Percentiles rank a stretch among this genome's conserved stretches.
These are phyloP conservation scores for Phrynosoma platyrhinos DNA, from an alignment of 2,113 vertebrate genomes.

Conservation along the genomic window DNA sequence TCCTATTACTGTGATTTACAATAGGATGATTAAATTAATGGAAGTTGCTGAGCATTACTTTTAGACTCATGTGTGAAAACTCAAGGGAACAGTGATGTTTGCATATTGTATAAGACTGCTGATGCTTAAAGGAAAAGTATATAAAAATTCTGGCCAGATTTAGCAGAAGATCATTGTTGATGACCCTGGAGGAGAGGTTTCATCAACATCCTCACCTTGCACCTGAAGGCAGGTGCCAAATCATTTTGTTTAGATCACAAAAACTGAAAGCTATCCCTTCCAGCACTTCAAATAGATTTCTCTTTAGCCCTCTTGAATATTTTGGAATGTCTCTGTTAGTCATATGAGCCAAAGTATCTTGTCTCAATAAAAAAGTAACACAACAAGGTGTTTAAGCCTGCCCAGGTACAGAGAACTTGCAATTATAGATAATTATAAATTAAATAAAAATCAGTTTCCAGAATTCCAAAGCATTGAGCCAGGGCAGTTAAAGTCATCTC, in stretches of 20 bases:
- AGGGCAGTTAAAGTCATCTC: too few species aligned
- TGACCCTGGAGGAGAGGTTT: neutral
- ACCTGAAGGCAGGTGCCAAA: neutral
- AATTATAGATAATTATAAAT: neutral
- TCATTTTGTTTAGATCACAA: neutral
- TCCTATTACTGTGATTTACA: neutral
- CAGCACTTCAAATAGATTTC: neutral
- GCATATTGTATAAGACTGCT: neutral
- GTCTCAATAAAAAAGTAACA: neutral
- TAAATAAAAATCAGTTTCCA: neutral
- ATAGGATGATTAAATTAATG: constrained; percentile 35
- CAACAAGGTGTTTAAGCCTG: neutral
- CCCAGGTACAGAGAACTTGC: neutral
- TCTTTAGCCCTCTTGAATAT: neutral
- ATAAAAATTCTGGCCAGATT: neutral
- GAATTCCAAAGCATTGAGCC: neutral
- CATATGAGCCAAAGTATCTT: neutral
- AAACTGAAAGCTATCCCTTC: neutral
- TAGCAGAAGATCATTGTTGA: neutral
- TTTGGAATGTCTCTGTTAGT: neutral
- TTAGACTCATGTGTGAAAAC: neutral
- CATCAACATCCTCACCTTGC: neutral
- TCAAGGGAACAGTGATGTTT: constrained; percentile 8
- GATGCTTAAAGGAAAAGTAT: neutral
- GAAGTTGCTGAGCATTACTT: constrained; percentile 15